Conservation (phyloP, 1,140 invertebrate species). For the Neodiprion pinetum region DNA sequence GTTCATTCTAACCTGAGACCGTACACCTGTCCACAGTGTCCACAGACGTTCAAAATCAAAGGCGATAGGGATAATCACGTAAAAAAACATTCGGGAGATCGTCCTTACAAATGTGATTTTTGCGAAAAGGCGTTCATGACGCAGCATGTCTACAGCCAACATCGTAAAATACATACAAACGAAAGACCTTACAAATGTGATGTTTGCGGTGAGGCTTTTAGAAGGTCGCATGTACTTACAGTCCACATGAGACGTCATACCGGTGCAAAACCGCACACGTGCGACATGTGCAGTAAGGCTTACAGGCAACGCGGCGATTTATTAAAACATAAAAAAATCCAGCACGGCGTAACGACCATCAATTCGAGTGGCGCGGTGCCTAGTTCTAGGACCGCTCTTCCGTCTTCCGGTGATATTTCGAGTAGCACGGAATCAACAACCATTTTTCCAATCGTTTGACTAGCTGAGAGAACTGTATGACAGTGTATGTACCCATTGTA, state of each 20-base stretch:
- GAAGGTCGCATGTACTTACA: conserved; percentile 37
- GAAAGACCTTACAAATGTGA: conserved; percentile 39
- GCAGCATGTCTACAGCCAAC: conserved; percentile 40
- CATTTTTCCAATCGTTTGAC: not conserved
- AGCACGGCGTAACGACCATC: not conserved
- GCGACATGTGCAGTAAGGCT: conserved; percentile 33
- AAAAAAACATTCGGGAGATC: conserved; percentile 41
- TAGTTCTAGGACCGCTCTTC: not conserved
- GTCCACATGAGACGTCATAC: conserved; percentile 41
- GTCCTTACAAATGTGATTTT: conserved; percentile 42
- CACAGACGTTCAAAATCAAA: conserved; percentile 22
- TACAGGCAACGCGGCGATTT: conserved; percentile 35
- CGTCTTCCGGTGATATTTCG: not conserved
- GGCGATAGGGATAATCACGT: conserved; percentile 33
- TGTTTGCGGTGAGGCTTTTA: conserved; percentile 39
- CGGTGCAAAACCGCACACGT: conserved; percentile 48
- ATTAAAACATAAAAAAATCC: conserved; percentile 9
- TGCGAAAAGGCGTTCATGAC: conserved; percentile 38
- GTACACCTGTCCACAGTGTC: conserved; percentile 24
- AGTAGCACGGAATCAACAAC: not conserved
- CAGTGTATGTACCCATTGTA: not conserved
- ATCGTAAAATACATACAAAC: conserved; percentile 45
- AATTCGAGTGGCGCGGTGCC: not conserved
- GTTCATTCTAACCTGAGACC: conserved; percentile 27
- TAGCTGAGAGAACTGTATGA: not conserved